Evolutionary conservation across 2,113 vertebrate species (phyloP), one percentile per base, ranked within the genome.

Genomic region (Bufo bufo): DNA sequence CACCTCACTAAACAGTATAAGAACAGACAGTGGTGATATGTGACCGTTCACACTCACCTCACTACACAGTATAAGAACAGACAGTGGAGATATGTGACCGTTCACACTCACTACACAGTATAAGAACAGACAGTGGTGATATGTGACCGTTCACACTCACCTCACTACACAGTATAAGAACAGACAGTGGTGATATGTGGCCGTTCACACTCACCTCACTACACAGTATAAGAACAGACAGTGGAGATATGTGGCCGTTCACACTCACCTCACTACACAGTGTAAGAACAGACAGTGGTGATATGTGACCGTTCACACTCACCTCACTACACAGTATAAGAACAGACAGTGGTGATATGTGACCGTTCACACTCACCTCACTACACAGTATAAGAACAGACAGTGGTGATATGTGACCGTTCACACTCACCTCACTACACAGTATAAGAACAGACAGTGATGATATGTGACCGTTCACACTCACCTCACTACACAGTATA

Each of bases 251-350:
- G 19, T 33, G 33, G 1, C 33, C 33, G 33, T 33, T 33, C 33
- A 65, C 3, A 59, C 16, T 20, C 4, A 59, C 16, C 33, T 33
- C 33, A 33, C 33, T 20, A 5, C 17, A 69, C 71, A 2, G 71
- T 99, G 80, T 0, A 47, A 49, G 63, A n/a, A 2, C 33, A 33
- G 33, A 33, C 33, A 33, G 75, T 19, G 63, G 23, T n/a, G 4
- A 19, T 16, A 56, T n/a, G 14, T 8, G 1, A 1, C n/a, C 19
- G 33, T 1, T 33, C 33, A 65, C 3, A 59, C 33, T 33, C 33
- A 33, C 33, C 16, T 20, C 4, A 59, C 16, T 20, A 5, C 17
- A 69, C 71, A 2, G 71, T 33, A 72, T 14, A 13, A 47, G 12
- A 74, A 47, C 13, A 2, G 0, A 65, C 85, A 84, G 4, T 63